Evolutionary conservation across 2,113 vertebrate species (phyloP).

Genomic region (Candoia aspera): DNA sequence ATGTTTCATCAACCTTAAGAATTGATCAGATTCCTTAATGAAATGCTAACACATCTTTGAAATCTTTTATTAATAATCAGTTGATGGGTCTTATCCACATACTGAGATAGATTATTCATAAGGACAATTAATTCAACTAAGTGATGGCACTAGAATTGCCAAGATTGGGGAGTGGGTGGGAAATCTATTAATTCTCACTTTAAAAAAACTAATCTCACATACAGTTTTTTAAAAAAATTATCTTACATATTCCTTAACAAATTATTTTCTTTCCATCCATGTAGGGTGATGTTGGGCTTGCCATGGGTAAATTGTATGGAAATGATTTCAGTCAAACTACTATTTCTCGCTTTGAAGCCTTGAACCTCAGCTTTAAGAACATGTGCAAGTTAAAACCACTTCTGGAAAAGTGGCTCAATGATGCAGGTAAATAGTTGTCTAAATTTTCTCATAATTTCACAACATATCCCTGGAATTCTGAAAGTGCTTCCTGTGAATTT

Average conservation of each 20-base stretch:
- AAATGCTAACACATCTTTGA: background rate
- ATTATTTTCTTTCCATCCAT: slow-evolving; percentile 62
- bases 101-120: background rate
- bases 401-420: slow-evolving; percentile 99
- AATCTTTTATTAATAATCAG: background rate
- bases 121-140: background rate
- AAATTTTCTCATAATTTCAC: slow-evolving; percentile 46
- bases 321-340: slow-evolving; percentile 99
- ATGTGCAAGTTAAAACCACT: slow-evolving; percentile 99
- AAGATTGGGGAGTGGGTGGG: background rate
- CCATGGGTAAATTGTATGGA: slow-evolving; percentile 99
- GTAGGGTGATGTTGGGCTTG: slow-evolving; percentile 98
- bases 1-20: background rate
- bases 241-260: slow-evolving; percentile 10
- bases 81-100: background rate
- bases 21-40: background rate
- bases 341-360: slow-evolving; percentile 99
- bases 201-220: background rate
- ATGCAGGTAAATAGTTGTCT: slow-evolving; percentile 88
- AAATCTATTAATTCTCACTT: no score
- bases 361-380: slow-evolving; percentile 99
- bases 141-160: background rate
- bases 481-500: slow-evolving; percentile 2
- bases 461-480: slow-evolving; percentile 19
- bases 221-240: slow-evolving; percentile 31